Base-by-base conservation (phyloP, 2,888 invertebrate genomes). In the Andrena bicolor region DNA sequence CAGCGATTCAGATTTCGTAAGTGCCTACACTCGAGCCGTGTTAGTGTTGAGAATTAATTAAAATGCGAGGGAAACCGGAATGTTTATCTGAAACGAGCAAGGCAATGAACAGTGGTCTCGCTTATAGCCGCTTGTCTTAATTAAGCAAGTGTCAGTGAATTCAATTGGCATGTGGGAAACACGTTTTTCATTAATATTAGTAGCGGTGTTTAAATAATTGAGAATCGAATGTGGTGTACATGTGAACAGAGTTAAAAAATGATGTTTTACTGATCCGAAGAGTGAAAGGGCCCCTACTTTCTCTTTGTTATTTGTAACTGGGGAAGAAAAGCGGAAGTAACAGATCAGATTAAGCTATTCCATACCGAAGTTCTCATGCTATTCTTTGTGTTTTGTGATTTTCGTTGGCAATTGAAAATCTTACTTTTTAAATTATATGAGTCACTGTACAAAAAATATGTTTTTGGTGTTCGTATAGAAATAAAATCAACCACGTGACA, bases 231-330 rank as follows among this genome's bases (percentile, higher is more conserved):
- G 16, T 5, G 41, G 41, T 0, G 0, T 16, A n/a, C 2, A 3
- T 26, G 26, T 13, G 30, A 65, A 4, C 3, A 26, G 23, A 2
- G n/a, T 28, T 65, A 49, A 68, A 69, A 73, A 68, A 23, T 23
- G 13, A 58, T 64, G 58, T 51, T 69, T 72, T 48, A 8, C 16
- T 10, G 41, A 61, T 74, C 53, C 16, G 28, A 61, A 63, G 58
- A 75, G 82, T 82, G 82, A 82, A 82, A 79, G 82, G 74, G 74
- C 65, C n/a, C n/a, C 49, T 41, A 79, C 82, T 82, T 82, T 82
- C 82, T 75, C 78, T 69, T 53, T 41, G 70, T 41, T 41, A 16
- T 53, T 41, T 74, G 35, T 32, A 53, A 61, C 71, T 53, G 28
- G 69, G 80, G 66, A 83, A 76, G 82, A 76, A 76, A 73, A 83